These are phyloP conservation scores for Drosophila nigricruria DNA, from an alignment of 2,888 invertebrate species.

Conservation along the genomic window DNA sequence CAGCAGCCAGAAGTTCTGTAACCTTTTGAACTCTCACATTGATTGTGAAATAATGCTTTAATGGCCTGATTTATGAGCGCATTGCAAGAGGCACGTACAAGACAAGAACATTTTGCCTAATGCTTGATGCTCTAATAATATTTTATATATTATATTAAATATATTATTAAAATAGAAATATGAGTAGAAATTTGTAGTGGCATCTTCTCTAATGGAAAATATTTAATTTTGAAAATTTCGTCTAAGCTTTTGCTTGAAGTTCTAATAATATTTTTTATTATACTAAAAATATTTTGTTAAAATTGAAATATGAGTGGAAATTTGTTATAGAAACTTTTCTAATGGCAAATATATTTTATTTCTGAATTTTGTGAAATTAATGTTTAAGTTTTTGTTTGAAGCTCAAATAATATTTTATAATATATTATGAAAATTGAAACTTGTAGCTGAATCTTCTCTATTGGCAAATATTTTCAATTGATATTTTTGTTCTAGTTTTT, in stretches of 20 bases:
- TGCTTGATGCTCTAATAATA: not conserved
- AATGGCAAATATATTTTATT: too few species aligned
- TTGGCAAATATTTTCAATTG: too few species aligned
- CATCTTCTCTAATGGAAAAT: not conserved
- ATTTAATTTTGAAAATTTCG: not conserved
- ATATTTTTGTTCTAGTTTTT: too few species aligned
- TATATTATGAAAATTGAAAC: too few species aligned
- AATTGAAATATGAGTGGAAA: too few species aligned
- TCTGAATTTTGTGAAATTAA: too few species aligned
- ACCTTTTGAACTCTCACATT: slow-evolving; percentile 63
- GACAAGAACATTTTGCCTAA: slow-evolving; percentile 10
- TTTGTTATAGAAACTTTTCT: too few species aligned
- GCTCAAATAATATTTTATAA: too few species aligned
- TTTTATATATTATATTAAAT: not conserved
- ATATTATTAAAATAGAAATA: not conserved
- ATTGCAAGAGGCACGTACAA: slow-evolving; percentile 27
- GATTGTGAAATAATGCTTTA: slow-evolving; percentile 54
- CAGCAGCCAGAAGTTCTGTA: slow-evolving; percentile 54
- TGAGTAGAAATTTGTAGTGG: not conserved
- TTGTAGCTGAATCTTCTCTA: too few species aligned
- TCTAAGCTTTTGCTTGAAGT: not conserved
- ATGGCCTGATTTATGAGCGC: slow-evolving; percentile 39
- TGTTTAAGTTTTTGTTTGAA: too few species aligned
- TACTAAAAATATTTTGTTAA: not conserved
- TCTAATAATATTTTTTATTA: not conserved